Conservation (phyloP, 2,888 invertebrate species). For the Cephus sareptanus region DNA sequence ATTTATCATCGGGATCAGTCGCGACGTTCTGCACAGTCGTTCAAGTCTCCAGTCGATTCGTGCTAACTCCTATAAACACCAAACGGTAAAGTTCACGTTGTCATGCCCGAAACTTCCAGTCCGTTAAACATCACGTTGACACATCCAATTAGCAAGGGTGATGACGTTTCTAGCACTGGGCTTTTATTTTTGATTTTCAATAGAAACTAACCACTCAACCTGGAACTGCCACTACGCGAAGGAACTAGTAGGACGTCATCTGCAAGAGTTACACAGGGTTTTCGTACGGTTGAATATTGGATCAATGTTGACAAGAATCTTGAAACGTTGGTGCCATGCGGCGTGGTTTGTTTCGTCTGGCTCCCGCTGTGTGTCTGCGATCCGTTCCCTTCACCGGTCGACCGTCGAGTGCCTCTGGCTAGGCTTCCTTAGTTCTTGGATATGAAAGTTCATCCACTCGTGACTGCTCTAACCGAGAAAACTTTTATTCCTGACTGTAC, state of each 20-base stretch:
- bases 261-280: neutral
- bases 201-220: neutral
- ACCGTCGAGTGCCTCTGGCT: slow-evolving; percentile 49
- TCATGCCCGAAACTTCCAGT: neutral
- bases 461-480: neutral
- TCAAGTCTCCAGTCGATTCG: neutral
- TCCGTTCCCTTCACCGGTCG: slow-evolving; percentile 61
- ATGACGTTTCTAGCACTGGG: neutral
- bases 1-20: neutral
- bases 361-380: slow-evolving; percentile 29
- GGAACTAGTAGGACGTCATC: neutral
- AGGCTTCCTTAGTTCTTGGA: slow-evolving; percentile 41
- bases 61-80: neutral
- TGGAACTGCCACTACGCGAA: neutral
- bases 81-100: neutral
- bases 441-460: slow-evolving; percentile 47
- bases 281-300: neutral
- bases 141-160: neutral
- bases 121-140: neutral
- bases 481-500: slow-evolving; percentile 4
- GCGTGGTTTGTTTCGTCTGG: neutral
- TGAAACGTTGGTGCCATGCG: neutral
- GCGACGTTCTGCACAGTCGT: neutral
- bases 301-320: neutral
- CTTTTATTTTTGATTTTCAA: neutral